Evolutionary conservation across 2,888 invertebrate species (phyloP).

Genomic region (Acronicta aceris): DNA sequence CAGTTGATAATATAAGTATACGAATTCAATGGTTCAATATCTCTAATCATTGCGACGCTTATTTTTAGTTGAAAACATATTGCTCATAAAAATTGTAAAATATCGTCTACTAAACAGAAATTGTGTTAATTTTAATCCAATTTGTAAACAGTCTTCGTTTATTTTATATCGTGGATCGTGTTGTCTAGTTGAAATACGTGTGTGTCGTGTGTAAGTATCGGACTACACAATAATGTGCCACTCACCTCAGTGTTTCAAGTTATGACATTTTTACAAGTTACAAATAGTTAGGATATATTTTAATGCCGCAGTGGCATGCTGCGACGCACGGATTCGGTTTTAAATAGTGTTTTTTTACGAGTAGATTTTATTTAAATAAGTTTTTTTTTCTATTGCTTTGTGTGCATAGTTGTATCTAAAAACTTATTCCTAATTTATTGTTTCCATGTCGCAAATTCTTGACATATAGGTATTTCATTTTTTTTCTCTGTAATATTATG

Average conservation of each 20-base stretch:
- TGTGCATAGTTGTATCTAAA: conserved; percentile 9
- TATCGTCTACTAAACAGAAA: no score
- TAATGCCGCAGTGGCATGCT: conserved; percentile 26
- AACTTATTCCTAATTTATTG: background rate
- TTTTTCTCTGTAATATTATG: conserved; percentile 6
- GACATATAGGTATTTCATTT: no score
- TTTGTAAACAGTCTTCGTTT: no score
- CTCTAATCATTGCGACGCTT: no score
- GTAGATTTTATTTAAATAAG: conserved; percentile 4
- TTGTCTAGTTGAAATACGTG: conserved; percentile 54
- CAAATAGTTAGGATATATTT: conserved; percentile 40
- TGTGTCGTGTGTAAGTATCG: conserved; percentile 50
- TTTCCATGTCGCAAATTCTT: conserved; percentile 16
- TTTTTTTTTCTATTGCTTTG: conserved; percentile 16
- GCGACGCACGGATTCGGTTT: background rate
- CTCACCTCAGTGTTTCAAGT: conserved; percentile 71
- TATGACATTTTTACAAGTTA: conserved; percentile 62
- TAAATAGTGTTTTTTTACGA: conserved; percentile 15
- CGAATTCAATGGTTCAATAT: no score
- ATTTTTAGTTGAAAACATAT: no score
- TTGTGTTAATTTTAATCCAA: no score
- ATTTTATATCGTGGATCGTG: conserved; percentile 20
- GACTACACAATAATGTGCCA: conserved; percentile 72
- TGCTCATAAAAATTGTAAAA: no score
- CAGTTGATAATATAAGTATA: no score